Evolutionary conservation across 2,888 invertebrate species (phyloP), one percentile per base, ranked within the genome.

Genomic region (Pristionchus fissidentatus): DNA sequence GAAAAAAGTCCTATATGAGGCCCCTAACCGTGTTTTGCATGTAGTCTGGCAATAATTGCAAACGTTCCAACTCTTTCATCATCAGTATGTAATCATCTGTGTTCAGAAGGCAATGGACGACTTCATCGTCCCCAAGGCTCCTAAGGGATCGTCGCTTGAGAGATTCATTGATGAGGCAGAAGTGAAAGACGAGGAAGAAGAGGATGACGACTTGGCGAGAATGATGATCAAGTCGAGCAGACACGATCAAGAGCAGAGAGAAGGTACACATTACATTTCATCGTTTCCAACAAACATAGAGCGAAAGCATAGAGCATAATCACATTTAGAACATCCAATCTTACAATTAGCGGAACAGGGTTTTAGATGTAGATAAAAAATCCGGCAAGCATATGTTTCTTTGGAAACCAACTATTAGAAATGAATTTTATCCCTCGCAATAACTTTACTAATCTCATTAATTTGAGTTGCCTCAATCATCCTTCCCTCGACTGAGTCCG

Each of bases 111-210:
- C 80, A 32, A 46, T 81, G 41, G 80, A 46, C 4, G 80, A 81
- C 35, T 81, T 81, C 62, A 81, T 81, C 32, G 80, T 81, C 62
- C 80, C 80, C 26, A 81, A 62, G 43, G 60, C 62, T 19, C 62
- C 80, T 1, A 60, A 62, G 80, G 79, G 55, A 57, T 43, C 43
- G 4, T 49, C 77, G 1, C 60, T 62, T 19, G 80, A 81, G 46
- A 60, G 62, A 62, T 81, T 81, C 62, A 62, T 81, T 22, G 80
- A 81, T 26, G 52, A 77, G 3, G n/a, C 52, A 2, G 84, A 83
- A 55, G 84, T 83, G 10, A 78, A 57, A 5, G 38, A 19, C 3
- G 85, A 85, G 57, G 83, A 83, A 3, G 79, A 83, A 10, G 87
- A 86, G 22, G 52, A 62, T 10, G 83, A 83, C 26, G 52, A 83